Base-by-base conservation (phyloP, 2,113 vertebrate species). In the Elgaria multicarinata region DNA sequence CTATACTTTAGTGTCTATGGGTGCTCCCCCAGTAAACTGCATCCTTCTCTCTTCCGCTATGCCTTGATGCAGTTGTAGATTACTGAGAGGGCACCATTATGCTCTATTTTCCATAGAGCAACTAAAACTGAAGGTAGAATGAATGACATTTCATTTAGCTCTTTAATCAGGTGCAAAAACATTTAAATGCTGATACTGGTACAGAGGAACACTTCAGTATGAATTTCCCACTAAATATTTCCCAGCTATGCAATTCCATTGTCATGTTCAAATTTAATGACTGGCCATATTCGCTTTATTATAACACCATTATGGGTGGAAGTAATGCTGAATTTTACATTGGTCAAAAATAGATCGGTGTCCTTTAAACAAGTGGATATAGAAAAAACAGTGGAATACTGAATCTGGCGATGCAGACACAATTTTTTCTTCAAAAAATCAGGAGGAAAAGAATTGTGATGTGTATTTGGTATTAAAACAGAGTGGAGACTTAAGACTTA, bases 191-290 rank as follows among this genome's bases (percentile, higher is more conserved):
- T 72, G 83, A 10, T n/a, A 53, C 67, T 72, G 33, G 90, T 89
- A 22, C 84, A 93, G 89, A 94, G 81, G 69, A 71, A 33, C 3
- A 71, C 9, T 20, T 20, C 22, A 20, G 20, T 62, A 62, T 62
- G 22, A 20, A 62, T 62, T 20, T 62, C 28, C 66, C 66, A 67
- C 28, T 67, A 6, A 31, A 62, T 62, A 62, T 62, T 20, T 50
- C 8, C 62, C 16, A 26, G 39, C n/a, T 36, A 74, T 33, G n/a
- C 12, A 18, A 39, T 42, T 42, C 39, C 18, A 44, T 16, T 2
- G 20, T 42, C 20, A 8, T 42, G 74, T 44, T 76, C 8, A 44
- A 44, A 2, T 42, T 44, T 6, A 76, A 42, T 42, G 39, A 76
- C 8, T 9, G 22, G 22, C 39, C 22, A 10, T 24, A 26, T 3